A percentile compares a stretch with the other conserved stretches of the same genome.
Evolutionary conservation across 2,888 invertebrate species (phyloP).

Genomic region (Abscondita cerata): DNA sequence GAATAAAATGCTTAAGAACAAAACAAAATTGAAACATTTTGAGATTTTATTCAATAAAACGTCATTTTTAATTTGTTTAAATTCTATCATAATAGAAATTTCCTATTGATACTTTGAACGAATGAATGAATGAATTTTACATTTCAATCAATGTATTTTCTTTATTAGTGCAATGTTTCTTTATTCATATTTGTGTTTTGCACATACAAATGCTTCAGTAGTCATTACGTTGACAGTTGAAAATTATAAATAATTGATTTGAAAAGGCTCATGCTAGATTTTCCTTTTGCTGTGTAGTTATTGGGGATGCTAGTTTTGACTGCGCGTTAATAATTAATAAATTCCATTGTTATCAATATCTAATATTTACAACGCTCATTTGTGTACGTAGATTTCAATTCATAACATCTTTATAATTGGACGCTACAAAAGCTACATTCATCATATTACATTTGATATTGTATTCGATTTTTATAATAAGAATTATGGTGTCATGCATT

Average conservation of each 20-base stretch:
- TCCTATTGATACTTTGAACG: too few species aligned
- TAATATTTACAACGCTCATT: slow-evolving; percentile 42
- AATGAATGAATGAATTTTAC: too few species aligned
- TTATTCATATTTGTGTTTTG: slow-evolving; percentile 19
- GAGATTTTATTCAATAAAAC: too few species aligned
- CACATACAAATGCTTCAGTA: slow-evolving; percentile 8
- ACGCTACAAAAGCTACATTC: slow-evolving; percentile 44
- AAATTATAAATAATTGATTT: slow-evolving; percentile 22
- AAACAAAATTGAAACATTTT: too few species aligned
- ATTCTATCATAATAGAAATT: too few species aligned
- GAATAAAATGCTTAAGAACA: too few species aligned
- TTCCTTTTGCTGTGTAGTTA: slow-evolving; percentile 34
- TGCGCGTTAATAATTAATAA: slow-evolving; percentile 33
- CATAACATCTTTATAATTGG: slow-evolving; percentile 37
- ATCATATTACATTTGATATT: slow-evolving; percentile 35
- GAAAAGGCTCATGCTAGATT: slow-evolving; percentile 28
- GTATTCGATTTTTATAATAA: slow-evolving; percentile 21
- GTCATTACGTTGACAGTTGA: slow-evolving; percentile 10
- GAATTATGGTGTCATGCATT: not conserved
- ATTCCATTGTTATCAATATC: slow-evolving; percentile 33
- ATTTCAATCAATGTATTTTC: too few species aligned
- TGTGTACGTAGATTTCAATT: slow-evolving; percentile 28
- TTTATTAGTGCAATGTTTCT: too few species aligned
- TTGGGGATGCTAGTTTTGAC: slow-evolving; percentile 28
- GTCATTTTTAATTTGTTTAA: too few species aligned